Base-by-base conservation (phyloP, 2,797 vertebrate species). In the Manis javanica region DNA sequence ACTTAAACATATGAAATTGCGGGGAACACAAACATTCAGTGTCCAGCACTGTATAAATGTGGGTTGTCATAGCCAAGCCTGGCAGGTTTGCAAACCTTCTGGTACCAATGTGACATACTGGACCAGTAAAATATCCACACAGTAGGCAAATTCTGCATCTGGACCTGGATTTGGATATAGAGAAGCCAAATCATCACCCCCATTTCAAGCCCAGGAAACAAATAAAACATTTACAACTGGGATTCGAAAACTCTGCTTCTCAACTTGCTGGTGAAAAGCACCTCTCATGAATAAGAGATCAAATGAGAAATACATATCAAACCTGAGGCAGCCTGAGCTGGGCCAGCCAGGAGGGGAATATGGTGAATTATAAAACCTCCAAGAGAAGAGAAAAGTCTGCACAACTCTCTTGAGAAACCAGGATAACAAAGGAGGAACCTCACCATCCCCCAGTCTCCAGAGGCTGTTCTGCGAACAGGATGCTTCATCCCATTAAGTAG, bases 261-360 rank as follows among this genome's bases (percentile, higher is more conserved):
- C 68, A 46, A 71, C 87, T 34, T 75, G 82, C 66, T 95, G 95
- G 31, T 93, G 75, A 97, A 93, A 96, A 91, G n/a, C 34, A 29
- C 29, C 66, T 37, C 23, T 95, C 84, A 92, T 83, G 93, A 98
- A 94, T 24, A 96, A 86, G 72, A 97, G 57, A 88, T 96, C 69
- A 96, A 94, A 87, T 29, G 31, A 83, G 59, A 94, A 93, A 87
- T 83, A n/a, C 16, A 68, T 87, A 87, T 95, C 37, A 75, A 83
- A 63, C 21, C 42, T 31, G 39, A 93, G 39, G 10, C 93, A 85
- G n/a, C 34, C 74, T 11, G 71, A 94, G 23, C 26, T 63, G 15
- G 46, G 23, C 24, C 55, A 94, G 31, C 11, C 34, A 59, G 51
- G 46, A 39, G 95, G 87, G 21, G 59, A 94, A 90, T 13, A 21